Conservation (phyloP, 2,888 invertebrate genomes). For the Heliconius hortense region DNA sequence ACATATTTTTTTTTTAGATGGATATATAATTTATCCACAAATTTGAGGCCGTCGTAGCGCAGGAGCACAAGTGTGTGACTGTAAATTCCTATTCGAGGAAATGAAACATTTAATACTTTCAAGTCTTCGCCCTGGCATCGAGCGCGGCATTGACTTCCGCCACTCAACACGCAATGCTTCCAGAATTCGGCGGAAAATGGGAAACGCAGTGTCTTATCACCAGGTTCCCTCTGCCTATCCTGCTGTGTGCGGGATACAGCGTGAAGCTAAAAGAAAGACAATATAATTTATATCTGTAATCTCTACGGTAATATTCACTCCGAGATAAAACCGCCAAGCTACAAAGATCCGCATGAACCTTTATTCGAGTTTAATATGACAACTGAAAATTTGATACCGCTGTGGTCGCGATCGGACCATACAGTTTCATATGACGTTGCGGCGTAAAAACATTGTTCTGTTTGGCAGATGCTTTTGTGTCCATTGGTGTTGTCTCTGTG, state of each 20-base stretch:
- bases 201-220: too few species aligned
- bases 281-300: not conserved
- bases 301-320: not conserved
- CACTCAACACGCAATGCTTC: too few species aligned
- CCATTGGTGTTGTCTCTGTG: constrained; percentile 71
- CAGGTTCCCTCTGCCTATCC: too few species aligned
- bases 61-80: too few species aligned
- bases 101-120: too few species aligned
- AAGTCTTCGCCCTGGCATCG: too few species aligned
- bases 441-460: constrained; percentile 49
- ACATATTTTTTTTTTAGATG: not conserved
- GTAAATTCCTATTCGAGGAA: too few species aligned
- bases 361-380: constrained; percentile 32
- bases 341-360: constrained; percentile 12
- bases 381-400: constrained; percentile 37
- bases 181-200: too few species aligned
- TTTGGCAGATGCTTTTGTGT: constrained; percentile 61
- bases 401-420: constrained; percentile 34
- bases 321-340: constrained; percentile 6
- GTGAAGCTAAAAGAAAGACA: too few species aligned
- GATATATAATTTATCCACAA: not conserved
- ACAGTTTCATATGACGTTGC: constrained; percentile 44
- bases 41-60: too few species aligned
- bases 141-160: too few species aligned
- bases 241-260: too few species aligned